phyloP scores from a whole-genome alignment of 64 coral and sea anemone genomes.

The Porites australiensis region DNA sequence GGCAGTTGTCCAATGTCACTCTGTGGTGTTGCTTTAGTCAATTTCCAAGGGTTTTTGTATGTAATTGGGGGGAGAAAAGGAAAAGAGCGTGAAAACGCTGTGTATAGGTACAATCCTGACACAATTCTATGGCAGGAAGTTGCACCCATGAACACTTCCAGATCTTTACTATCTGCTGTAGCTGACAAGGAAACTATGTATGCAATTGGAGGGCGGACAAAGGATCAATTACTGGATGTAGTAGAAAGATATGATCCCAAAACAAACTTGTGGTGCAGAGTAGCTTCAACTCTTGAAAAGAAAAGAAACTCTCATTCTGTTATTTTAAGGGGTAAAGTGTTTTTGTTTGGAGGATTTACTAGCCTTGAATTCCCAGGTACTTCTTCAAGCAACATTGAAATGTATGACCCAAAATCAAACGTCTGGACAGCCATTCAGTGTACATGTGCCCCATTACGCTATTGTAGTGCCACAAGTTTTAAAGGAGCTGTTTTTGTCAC shows the following conservation, averaged over 20 bases:
- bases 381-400: slow-evolving; percentile 9
- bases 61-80: neutral
- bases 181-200: slow-evolving; percentile 58
- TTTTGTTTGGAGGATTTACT: slow-evolving; percentile 47
- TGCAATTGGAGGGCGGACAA: slow-evolving; percentile 41
- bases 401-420: slow-evolving; percentile 46
- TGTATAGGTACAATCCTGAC: slow-evolving; percentile 47
- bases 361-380: neutral
- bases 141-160: slow-evolving; percentile 33
- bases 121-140: slow-evolving; percentile 60
- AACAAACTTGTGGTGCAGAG: slow-evolving; percentile 30
- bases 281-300: slow-evolving; percentile 11
- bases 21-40: slow-evolving; percentile 39
- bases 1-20: neutral
- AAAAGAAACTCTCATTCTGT: slow-evolving; percentile 36
- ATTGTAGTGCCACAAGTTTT: slow-evolving; percentile 21
- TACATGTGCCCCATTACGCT: slow-evolving; percentile 39
- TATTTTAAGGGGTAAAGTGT: slow-evolving; percentile 38
- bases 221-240: neutral
- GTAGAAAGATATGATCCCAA: neutral
- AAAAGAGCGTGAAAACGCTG: neutral
- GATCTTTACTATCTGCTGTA: slow-evolving; percentile 59
- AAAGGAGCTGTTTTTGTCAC: slow-evolving; percentile 61
- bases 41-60: neutral
- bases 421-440: neutral